A percentile compares a stretch with the other conserved stretches of the same genome.
These are phyloP conservation scores for Philereme transversata DNA, from an alignment of 2,888 invertebrate genomes.

Conservation along the genomic window DNA sequence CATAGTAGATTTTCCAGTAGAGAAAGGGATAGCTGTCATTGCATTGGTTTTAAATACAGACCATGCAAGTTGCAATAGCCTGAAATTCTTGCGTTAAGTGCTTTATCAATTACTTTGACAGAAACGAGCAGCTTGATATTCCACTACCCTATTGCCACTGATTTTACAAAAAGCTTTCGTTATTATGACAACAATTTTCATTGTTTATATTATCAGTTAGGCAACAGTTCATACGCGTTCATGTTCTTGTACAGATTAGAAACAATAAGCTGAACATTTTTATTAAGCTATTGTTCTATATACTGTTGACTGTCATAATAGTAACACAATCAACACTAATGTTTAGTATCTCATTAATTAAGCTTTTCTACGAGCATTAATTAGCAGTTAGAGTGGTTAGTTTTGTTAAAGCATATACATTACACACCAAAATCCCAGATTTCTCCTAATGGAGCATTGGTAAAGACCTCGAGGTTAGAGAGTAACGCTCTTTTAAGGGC, in stretches of 20 bases:
- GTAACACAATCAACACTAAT: conserved; percentile 9
- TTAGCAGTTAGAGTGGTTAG: no score
- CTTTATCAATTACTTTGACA: conserved; percentile 7
- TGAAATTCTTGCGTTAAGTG: conserved; percentile 19
- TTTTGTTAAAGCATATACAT: no score
- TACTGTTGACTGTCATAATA: conserved; percentile 1
- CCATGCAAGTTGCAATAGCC: conserved; percentile 48
- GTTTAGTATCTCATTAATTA: neutral
- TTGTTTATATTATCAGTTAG: neutral
- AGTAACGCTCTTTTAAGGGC: conserved; percentile 41
- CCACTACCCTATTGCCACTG: neutral
- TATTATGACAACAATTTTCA: neutral
- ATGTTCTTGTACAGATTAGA: neutral
- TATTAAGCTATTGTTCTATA: conserved; percentile 13
- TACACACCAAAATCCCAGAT: neutral
- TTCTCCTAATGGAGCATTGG: conserved; percentile 9
- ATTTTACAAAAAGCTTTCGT: no score
- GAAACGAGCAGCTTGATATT: neutral
- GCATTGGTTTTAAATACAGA: conserved; percentile 57
- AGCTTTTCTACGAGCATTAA: neutral
- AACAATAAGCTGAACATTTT: conserved; percentile 8
- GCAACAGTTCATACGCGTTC: conserved; percentile 1
- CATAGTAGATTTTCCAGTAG: conserved; percentile 40
- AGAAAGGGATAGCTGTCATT: conserved; percentile 59
- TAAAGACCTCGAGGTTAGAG: conserved; percentile 36